Percentiles rank a stretch among this genome's conserved stretches.
These are phyloP conservation scores for Helicoverpa assulta DNA, from an alignment of 2,888 invertebrate species.

Conservation along the genomic window DNA sequence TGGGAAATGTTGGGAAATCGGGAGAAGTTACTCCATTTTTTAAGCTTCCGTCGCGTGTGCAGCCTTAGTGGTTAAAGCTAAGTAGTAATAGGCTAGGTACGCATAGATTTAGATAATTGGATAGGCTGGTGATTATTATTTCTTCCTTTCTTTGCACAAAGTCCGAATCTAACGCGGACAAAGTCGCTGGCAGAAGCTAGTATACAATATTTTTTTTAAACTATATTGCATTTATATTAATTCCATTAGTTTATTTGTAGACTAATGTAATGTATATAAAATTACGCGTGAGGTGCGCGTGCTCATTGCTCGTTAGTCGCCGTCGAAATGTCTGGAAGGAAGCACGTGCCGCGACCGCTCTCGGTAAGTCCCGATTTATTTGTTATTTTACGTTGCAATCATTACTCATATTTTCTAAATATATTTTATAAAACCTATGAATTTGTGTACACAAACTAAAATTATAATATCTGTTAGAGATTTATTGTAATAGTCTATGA, in stretches of 20 bases:
- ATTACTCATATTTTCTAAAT: constrained; percentile 17
- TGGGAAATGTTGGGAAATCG: too few relatives aligned
- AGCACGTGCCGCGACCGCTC: too few relatives aligned
- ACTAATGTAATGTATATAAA: constrained; percentile 13
- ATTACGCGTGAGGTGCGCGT: constrained; percentile 11
- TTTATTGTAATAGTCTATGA: constrained; percentile 1
- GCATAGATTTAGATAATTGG: too few relatives aligned
- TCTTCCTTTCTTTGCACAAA: too few relatives aligned
- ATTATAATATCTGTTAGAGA: constrained; percentile 8
- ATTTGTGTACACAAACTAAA: constrained; percentile 13
- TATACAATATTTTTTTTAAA: constrained; percentile 4
- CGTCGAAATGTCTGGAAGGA: constrained; percentile 13
- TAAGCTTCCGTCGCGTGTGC: too few relatives aligned
- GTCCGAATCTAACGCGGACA: too few relatives aligned
- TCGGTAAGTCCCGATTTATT: too few relatives aligned
- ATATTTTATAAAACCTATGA: constrained; percentile 15
- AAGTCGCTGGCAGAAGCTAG: too few relatives aligned
- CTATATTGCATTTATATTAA: background rate
- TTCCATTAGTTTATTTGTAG: constrained; percentile 6
- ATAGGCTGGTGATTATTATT: too few relatives aligned
- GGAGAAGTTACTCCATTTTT: too few relatives aligned
- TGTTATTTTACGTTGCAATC: constrained; percentile 13
- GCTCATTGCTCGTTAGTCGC: constrained; percentile 13
- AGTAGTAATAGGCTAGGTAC: too few relatives aligned
- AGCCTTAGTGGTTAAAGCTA: too few relatives aligned